Conservation (phyloP, 2,888 invertebrate genomes). For the Cryptosula pallasiana region DNA sequence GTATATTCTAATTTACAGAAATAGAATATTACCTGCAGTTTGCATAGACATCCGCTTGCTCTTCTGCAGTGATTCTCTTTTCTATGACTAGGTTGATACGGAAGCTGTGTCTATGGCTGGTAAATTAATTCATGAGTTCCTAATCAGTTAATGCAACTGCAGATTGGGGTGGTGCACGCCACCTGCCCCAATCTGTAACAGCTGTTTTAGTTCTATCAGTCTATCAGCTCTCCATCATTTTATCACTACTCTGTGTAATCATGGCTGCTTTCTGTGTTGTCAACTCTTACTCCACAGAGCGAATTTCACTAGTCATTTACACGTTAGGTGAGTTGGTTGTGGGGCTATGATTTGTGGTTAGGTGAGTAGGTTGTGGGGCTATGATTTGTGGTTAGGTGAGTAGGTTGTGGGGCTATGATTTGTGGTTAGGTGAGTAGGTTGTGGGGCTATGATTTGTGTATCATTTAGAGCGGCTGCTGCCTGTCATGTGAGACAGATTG, state of each 20-base stretch:
- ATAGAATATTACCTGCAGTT: neutral
- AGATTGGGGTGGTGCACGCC: neutral
- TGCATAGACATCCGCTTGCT: no score
- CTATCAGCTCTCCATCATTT: neutral
- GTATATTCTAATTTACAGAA: neutral
- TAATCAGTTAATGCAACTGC: no score
- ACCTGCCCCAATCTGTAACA: neutral
- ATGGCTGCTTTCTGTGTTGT: neutral
- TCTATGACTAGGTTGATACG: neutral
- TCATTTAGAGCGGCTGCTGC: no score
- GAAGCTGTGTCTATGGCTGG: constrained; percentile 23
- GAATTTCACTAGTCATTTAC: neutral
- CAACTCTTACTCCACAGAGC: neutral
- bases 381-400: neutral
- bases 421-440: neutral
- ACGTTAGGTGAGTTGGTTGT: neutral
- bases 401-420: neutral
- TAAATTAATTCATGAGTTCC: constrained; percentile 16
- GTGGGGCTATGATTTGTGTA: neutral
- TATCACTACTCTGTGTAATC: neutral
- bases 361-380: neutral
- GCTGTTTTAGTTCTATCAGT: neutral
- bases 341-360: neutral
- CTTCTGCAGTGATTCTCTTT: neutral
- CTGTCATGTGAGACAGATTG: no score